Base-by-base conservation (phyloP, 37 sponge, comb jelly and placozoan genomes). In the Crambe crambe region DNA sequence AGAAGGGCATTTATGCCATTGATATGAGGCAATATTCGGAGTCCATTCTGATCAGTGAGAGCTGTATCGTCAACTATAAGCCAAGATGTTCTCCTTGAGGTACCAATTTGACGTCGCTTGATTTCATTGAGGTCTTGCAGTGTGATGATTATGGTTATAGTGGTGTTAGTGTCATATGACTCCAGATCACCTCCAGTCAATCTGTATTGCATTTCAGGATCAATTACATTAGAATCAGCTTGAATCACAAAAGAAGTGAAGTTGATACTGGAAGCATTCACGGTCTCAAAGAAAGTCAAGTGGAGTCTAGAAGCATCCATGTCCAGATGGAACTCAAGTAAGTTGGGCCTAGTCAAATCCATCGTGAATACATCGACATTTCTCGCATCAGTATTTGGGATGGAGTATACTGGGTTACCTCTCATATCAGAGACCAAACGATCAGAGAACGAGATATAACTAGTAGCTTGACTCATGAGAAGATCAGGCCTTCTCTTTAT, bases 231-330 rank as follows among this genome's bases (percentile, higher is more conserved):
- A 2, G 94, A 94, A 51, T 83, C 90, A 1, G 85, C 74, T 74
- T 96, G 96, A 6, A 96, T 51, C 20, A 75, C 75, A 56, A 96
- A 89, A 30, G 93, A 75, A 12, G 91, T 87, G 71, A 92, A 92
- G 57, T 92, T 85, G 41, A 96, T 80, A 59, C 93, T 87, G 36
- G 89, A 83, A 34, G 87, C 88, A 76, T 94, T 89, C 58, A 94
- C 68, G 2, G 94, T 94, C 61, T 94, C 94, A 44, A 76, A 73
- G 79, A 94, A 94, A 0, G 90, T 87, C 36, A 94, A 81, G 56
- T 89, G 90, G 0, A 94, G 73, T 41, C 73, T 68, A 8, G 84
- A 87, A 4, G 80, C 74, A 69, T 92, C 86, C 96, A 96, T 96
- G 73, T 96, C 96, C 21, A 92, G 81, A 39, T 89, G 84, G 68